Base-by-base conservation (phyloP, 2,797 vertebrate genomes). In the Lates japonicus region DNA sequence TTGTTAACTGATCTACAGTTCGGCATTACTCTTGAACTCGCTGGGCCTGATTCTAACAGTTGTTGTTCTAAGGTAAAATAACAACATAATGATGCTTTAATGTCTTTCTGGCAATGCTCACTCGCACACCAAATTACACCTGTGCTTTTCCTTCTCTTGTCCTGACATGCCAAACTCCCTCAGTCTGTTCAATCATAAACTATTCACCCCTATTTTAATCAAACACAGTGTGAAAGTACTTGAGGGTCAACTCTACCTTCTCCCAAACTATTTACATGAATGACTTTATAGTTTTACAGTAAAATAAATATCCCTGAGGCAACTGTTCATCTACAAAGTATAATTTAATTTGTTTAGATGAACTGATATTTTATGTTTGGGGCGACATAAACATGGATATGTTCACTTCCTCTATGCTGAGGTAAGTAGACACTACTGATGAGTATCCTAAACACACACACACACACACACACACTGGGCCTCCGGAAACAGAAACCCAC, bases 401-500 rank as follows among this genome's bases (percentile, higher is more conserved):
- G 25, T 29, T 29, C 25, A 29, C 25, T 29, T 29, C 25, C 25
- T 29, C 25, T 29, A 29, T 29, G 25, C 25, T 29, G 25, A 29
- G 25, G 25, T 29, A 29, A 29, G 25, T 29, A 29, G 25, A 29
- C 25, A 29, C 25, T 29, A 29, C 25, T 29, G 25, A 29, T 29
- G 25, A 29, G 25, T 29, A 29, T 29, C 25, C 25, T 29, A 29
- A 29, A 54, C 48, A 62, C 52, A 58, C 25, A 65, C 14, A 11
- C 44, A 49, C 67, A 64, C 37, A 35, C 46, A 51, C 59, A 52
- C 20, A 51, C 0, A 16, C 16, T 55, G 20, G 41, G 14, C 16
- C 37, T 12, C 20, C 10, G 19, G 41, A 35, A 35, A 51, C 63
- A 62, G 25, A 81, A 61, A 63, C 16, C 41, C 33, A 65, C 78